Base-by-base conservation (phyloP, 1,140 invertebrate species). In the Euborellia annulipes region DNA sequence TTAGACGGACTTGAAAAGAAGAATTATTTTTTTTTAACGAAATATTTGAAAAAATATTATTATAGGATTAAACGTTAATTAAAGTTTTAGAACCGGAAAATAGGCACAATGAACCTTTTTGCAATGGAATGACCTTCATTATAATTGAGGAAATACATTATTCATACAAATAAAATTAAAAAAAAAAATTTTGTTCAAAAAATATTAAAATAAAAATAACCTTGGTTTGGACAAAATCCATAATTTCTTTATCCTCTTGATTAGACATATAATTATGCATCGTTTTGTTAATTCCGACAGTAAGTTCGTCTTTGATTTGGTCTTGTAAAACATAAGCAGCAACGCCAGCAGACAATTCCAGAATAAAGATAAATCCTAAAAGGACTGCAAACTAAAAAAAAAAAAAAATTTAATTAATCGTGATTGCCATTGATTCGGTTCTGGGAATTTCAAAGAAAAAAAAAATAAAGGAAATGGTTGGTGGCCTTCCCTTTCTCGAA, bases 281-380 rank as follows among this genome's bases (percentile, higher is more conserved):
- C 0, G 72, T 67, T 4, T 57, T 27, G 13, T 66, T 62, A 55
- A 85, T 73, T 27, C 73, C 79, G 0, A 61, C 56, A 39, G 68
- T 57, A 20, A 85, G 48, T 53, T 75, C 65, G 1, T 56, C 52
- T 1, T 64, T 58, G 3, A 85, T 70, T 43, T 78, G 68, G 4
- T 70, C 61, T 47, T 78, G 73, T 52, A 85, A 69, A 4, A 74
- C 71, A 54, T 82, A 87, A 2, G 82, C 85, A 1, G 79, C 74
- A 56, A 90, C 79, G 18, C 82, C 83, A 4, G 80, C 85, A 2
- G 80, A 72, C 3, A 91, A 64, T 66, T 92, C 85, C 59, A 91
- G 54, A 21, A 90, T 66, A 43, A 92, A 76, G 6, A 92, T 77
- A 36, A 86, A 37, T 3, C 71, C 72, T 48, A 92, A 63, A 23